Percentiles rank a stretch among this genome's conserved stretches.
These are phyloP conservation scores for Chloropsis cyanopogon DNA, from an alignment of 2,113 vertebrate genomes.

Conservation along the genomic window DNA sequence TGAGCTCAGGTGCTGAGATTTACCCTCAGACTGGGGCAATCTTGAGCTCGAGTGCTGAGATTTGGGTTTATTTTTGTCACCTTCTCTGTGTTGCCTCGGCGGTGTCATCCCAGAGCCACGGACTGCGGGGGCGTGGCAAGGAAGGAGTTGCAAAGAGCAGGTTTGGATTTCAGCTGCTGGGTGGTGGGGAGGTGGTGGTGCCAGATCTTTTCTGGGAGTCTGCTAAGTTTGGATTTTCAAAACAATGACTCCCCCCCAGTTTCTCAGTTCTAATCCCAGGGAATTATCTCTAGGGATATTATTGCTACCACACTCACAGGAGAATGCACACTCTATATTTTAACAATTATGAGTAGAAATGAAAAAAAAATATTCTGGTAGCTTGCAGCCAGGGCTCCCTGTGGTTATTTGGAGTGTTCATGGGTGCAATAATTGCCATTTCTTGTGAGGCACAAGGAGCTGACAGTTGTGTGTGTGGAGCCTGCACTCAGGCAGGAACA, in stretches of 20 bases:
- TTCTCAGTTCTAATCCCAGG: not conserved
- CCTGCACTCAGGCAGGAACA: constrained; percentile 14
- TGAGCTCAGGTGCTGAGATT: not conserved
- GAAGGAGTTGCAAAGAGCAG: not conserved
- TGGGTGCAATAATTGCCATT: not conserved
- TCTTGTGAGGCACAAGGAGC: not conserved
- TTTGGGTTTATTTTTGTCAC: not conserved
- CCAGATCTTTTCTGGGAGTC: not conserved
- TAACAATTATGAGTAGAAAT: not conserved
- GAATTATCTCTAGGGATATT: not conserved
- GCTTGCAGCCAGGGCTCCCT: not conserved
- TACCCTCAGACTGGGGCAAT: not conserved
- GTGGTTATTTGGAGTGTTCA: not conserved
- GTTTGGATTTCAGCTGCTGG: not conserved
- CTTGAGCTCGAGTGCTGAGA: not conserved
- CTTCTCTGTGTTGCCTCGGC: not conserved
- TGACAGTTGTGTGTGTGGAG: not conserved
- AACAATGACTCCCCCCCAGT: not conserved
- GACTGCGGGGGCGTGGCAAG: not conserved
- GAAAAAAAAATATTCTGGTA: not conserved
- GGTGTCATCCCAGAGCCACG: not conserved
- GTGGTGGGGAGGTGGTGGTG: not conserved
- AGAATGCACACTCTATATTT: not conserved
- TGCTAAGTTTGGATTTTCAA: not conserved
- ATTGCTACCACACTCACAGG: not conserved